A percentile compares a stretch with the other conserved stretches of the same genome.
phyloP scores from a whole-genome alignment of 2,888 invertebrate genomes.

The Mythimna albipuncta region DNA sequence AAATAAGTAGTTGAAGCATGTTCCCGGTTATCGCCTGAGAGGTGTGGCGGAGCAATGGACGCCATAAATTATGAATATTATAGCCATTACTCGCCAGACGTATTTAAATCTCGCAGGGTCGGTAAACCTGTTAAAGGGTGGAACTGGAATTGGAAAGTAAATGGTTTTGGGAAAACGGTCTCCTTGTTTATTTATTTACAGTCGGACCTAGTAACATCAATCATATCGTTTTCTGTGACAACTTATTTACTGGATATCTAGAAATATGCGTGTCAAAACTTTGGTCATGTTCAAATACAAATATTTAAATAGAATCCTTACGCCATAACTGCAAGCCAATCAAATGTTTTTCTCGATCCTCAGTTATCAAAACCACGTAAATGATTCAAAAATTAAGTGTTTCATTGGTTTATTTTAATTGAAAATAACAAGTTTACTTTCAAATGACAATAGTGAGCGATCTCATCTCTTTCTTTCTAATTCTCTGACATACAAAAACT shows the following conservation, averaged over 20 bases:
- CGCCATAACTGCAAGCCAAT: not conserved
- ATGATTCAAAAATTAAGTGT: not conserved
- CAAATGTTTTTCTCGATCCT: not conserved
- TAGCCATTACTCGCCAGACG: conserved; percentile 43
- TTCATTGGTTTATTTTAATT: not conserved
- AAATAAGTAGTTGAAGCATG: conserved; percentile 50
- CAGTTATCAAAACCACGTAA: not conserved
- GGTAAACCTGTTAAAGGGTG: conserved; percentile 36
- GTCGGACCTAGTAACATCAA: not conserved
- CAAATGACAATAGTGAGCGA: too few species aligned
- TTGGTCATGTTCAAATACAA: too few species aligned
- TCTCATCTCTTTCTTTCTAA: not conserved
- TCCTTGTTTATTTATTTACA: not conserved
- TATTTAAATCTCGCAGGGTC: conserved; percentile 46
- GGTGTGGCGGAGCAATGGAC: conserved; percentile 49
- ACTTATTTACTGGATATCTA: not conserved
- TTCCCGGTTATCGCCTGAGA: conserved; percentile 36
- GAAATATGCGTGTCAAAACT: not conserved
- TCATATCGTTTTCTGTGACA: not conserved
- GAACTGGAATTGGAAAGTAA: conserved; percentile 8
- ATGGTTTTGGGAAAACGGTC: not conserved
- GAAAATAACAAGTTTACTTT: not conserved
- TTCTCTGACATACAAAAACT: conserved; percentile 2
- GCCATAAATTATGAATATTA: conserved; percentile 52
- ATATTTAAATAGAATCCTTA: too few species aligned